Conservation (phyloP, 2,888 invertebrate genomes). For the Bellardia pandia region DNA sequence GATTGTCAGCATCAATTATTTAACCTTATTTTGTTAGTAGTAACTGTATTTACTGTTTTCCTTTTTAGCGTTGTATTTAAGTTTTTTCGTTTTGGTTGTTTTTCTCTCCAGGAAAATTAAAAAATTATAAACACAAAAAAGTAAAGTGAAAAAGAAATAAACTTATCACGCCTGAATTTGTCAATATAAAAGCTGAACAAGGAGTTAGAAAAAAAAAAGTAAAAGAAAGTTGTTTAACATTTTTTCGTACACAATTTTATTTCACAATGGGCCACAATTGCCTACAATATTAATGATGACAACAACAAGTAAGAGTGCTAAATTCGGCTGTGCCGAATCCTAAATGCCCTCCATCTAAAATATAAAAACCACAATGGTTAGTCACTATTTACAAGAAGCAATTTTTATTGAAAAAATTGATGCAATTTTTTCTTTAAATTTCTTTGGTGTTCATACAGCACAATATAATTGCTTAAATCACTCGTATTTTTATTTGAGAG, state of each 20-base stretch:
- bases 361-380: too few relatives aligned
- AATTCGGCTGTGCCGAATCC: too few relatives aligned
- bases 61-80: slow-evolving; percentile 5
- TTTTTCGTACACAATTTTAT: slow-evolving; percentile 38
- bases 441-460: too few relatives aligned
- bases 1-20: slow-evolving; percentile 83
- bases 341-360: too few relatives aligned
- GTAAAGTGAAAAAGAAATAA: slow-evolving; percentile 74
- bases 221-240: slow-evolving; percentile 27
- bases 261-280: slow-evolving; percentile 68
- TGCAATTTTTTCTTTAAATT: too few relatives aligned
- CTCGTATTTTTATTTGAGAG: too few relatives aligned
- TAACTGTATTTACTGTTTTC: slow-evolving; percentile 76
- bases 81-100: not conserved
- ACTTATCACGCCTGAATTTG: slow-evolving; percentile 82
- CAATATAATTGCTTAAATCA: too few relatives aligned
- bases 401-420: too few relatives aligned
- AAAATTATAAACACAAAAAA: slow-evolving; percentile 58
- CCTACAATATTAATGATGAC: slow-evolving; percentile 59
- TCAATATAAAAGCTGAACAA: slow-evolving; percentile 79
- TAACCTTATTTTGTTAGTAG: slow-evolving; percentile 72
- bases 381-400: too few relatives aligned
- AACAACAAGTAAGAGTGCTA: not conserved
- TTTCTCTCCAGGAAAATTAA: slow-evolving; percentile 36
- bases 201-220: slow-evolving; percentile 3